Percentiles rank a stretch among this genome's conserved stretches.
Evolutionary conservation across 53 echinoderm and acorn worm genomes (phyloP).

Genomic region (Holothuria scabra): DNA sequence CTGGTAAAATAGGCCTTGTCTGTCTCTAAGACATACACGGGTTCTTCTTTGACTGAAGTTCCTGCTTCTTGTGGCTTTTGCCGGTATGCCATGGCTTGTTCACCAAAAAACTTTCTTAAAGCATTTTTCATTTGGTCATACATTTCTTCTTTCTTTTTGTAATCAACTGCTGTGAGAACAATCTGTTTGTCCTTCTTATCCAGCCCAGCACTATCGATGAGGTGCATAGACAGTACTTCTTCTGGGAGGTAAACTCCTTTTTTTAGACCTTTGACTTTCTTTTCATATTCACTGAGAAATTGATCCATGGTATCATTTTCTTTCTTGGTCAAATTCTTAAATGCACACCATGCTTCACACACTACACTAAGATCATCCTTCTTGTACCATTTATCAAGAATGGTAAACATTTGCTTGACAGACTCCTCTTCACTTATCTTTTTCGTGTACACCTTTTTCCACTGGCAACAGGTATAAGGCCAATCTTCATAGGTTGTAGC

Average conservation of each 20-base stretch:
- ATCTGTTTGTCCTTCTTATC: slow-evolving; percentile 58
- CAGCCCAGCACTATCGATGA: slow-evolving; percentile 46
- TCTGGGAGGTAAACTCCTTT: slow-evolving; percentile 35
- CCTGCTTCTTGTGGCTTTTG: background rate
- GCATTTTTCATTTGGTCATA: slow-evolving; percentile 59
- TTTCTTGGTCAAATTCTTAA: slow-evolving; percentile 50
- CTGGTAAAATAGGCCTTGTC: background rate
- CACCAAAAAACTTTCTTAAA: slow-evolving; percentile 51
- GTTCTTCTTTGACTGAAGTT: slow-evolving; percentile 10
- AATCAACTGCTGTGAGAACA: slow-evolving; percentile 54
- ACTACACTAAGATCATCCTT: slow-evolving; percentile 45
- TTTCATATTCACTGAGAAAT: slow-evolving; percentile 45
- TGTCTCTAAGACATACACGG: slow-evolving; percentile 19
- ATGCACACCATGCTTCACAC: slow-evolving; percentile 46
- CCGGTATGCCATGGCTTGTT: slow-evolving; percentile 36
- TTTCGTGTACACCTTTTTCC: slow-evolving; percentile 41
- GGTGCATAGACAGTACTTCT: slow-evolving; percentile 53
- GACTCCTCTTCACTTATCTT: slow-evolving; percentile 52
- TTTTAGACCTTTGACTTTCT: slow-evolving; percentile 36
- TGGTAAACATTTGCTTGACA: slow-evolving; percentile 31
- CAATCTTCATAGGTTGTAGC: too few relatives aligned
- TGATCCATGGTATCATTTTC: slow-evolving; percentile 6
- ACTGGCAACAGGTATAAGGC: slow-evolving; percentile 27
- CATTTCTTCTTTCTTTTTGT: slow-evolving; percentile 44
- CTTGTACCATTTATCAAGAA: slow-evolving; percentile 47